Conservation (phyloP, 2,113 vertebrate species). For the Muntiacus muntjak region DNA sequence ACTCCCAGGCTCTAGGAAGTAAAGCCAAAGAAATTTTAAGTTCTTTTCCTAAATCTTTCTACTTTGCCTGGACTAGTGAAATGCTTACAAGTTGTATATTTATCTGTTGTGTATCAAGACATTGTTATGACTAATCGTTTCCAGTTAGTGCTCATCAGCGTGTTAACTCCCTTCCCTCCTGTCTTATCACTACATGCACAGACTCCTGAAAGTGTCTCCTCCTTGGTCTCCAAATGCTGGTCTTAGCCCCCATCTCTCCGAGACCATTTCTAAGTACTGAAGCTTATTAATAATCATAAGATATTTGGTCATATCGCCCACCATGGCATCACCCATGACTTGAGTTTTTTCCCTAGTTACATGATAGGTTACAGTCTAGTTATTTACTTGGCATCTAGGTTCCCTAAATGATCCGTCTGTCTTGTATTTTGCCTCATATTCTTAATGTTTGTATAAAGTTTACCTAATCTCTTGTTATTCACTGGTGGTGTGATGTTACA, state of each 20-base stretch:
- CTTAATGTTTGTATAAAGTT: not conserved
- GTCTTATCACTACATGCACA: too few species aligned
- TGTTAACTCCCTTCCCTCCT: rapidly evolving
- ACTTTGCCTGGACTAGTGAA: not conserved
- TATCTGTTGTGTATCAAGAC: not conserved
- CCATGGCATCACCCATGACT: not conserved
- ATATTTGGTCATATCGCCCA: not conserved
- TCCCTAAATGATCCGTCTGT: not conserved
- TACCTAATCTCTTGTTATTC: not conserved
- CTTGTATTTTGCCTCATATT: not conserved
- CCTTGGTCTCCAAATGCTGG: not conserved
- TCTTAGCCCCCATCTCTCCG: not conserved
- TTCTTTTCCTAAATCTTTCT: not conserved
- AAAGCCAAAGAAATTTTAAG: not conserved
- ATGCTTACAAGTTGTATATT: not conserved
- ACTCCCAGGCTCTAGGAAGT: not conserved
- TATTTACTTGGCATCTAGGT: not conserved
- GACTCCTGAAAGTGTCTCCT: not conserved
- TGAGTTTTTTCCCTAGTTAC: not conserved
- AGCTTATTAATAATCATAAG: not conserved
- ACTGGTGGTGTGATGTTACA: not conserved
- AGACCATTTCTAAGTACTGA: not conserved
- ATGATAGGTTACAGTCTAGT: not conserved
- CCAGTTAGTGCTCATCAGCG: not conserved
- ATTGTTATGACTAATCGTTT: not conserved